These are phyloP conservation scores for Scaptomyza montana DNA, from an alignment of 1,140 invertebrate genomes.

Conservation along the genomic window DNA sequence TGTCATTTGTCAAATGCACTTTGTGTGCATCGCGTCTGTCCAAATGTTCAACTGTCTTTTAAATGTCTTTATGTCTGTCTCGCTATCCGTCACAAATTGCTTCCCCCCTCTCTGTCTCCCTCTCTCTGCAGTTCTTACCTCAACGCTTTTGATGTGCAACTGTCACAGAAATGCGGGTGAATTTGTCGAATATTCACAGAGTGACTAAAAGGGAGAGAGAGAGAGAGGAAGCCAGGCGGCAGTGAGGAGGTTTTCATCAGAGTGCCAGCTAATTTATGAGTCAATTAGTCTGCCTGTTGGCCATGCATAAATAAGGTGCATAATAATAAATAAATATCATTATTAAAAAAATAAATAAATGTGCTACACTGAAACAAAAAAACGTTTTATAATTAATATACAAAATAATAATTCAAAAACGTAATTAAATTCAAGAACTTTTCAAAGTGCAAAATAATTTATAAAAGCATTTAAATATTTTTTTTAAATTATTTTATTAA, in stretches of 20 bases:
- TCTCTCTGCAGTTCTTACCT: not conserved
- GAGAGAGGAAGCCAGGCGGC: not conserved
- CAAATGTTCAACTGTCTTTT: not conserved
- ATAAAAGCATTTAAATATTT: too few relatives aligned
- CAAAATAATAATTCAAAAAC: too few relatives aligned
- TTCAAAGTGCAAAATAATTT: too few relatives aligned
- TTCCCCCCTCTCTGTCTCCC: not conserved
- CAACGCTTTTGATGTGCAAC: conserved; percentile 60
- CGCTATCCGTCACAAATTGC: conserved; percentile 33
- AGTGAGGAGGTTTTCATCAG: not conserved
- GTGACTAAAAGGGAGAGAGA: not conserved
- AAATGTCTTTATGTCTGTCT: conserved; percentile 43
- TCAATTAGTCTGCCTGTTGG: conserved; percentile 70
- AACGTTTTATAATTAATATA: not conserved
- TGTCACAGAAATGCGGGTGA: conserved; percentile 78
- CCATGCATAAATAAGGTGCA: conserved; percentile 54
- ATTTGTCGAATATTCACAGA: conserved; percentile 67
- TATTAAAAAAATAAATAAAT: conserved; percentile 18
- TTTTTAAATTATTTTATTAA: too few relatives aligned
- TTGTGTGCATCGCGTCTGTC: conserved; percentile 66
- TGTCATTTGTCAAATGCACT: conserved; percentile 82
- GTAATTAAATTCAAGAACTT: too few relatives aligned
- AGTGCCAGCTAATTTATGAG: conserved; percentile 70
- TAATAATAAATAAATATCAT: conserved; percentile 42
- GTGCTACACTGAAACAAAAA: not conserved